Base-by-base conservation (phyloP, 35 echinoderm and acorn worm genomes). In the Chiridota heheva region DNA sequence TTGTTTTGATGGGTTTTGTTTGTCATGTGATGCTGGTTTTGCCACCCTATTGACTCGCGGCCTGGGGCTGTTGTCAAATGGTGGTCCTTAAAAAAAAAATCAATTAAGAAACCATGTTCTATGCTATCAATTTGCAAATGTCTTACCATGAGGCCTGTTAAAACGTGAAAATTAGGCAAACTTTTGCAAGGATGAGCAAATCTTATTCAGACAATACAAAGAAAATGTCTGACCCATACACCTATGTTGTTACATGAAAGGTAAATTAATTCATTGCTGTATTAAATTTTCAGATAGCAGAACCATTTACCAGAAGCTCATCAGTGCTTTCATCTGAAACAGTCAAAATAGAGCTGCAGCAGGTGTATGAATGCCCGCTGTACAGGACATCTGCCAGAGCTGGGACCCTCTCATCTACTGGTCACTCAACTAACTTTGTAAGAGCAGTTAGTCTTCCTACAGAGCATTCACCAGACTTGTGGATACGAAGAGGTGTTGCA, bases 341-440 rank as follows among this genome's bases (percentile, higher is more conserved):
- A 22, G 29, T 43, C 36, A 72, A 27, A 10, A 39, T 27, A 35
- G 69, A 44, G 17, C 29, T 36, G 33, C 30, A 60, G 7, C 38
- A 59, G 3, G 32, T 87, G 25, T 96, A 96, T 41, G 88, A 91
- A 28, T 96, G 92, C 60, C 92, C 92, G 30, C 88, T 96, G 17
- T 96, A 96, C 60, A 82, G 92, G 26, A 96, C 92, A 15, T 96
- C 92, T 15, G 69, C 88, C 26, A 73, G 92, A 24, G 86, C 92
- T 7, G 92, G 92, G 30, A 96, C 92, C 17, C 76, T 96, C 36
- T 96, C 92, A 30, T 96, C 92, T n/a, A 96, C 92, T 0, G 92
- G 92, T 37, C 92, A 81, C 38, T 96, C 92, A 28, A 96, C 92
- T 25, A 96, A 96, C 76, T 96, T 96, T 78, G 92, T 96, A 6